Conservation (phyloP, 2,113 vertebrate genomes). For the Peromyscus leucopus region DNA sequence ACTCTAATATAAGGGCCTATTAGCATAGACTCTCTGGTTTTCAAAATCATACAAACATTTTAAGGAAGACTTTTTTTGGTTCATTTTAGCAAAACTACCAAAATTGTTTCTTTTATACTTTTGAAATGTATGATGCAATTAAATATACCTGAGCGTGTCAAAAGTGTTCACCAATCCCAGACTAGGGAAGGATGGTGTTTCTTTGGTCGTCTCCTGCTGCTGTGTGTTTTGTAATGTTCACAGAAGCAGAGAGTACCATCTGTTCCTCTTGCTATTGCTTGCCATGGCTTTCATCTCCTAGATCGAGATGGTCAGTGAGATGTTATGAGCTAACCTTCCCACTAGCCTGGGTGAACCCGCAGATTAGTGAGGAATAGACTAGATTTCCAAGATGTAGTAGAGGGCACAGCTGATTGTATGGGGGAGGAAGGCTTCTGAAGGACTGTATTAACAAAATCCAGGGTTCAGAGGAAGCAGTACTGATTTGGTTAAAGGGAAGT, state of each 20-base stretch:
- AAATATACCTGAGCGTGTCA: rapidly evolving
- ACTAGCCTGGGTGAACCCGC: background rate
- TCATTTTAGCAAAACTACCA: slow-evolving; percentile 11
- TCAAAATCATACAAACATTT: background rate
- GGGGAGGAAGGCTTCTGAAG: background rate
- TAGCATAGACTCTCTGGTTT: background rate
- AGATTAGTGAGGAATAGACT: background rate
- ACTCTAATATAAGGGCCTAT: background rate
- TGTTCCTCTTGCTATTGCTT: background rate
- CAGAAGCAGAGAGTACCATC: background rate
- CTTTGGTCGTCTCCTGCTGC: background rate
- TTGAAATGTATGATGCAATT: background rate
- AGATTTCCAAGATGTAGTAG: background rate
- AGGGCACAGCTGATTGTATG: background rate
- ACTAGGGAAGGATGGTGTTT: background rate
- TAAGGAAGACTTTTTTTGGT: background rate
- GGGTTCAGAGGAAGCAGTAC: background rate
- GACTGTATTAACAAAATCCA: background rate
- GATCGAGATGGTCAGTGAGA: background rate
- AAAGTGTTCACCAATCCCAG: background rate
- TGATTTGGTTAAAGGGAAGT: background rate
- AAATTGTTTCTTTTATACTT: slow-evolving; percentile 35
- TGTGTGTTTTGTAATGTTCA: background rate
- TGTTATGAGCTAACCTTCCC: background rate
- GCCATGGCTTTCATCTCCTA: background rate